phyloP scores from a whole-genome alignment of 1,140 invertebrate genomes.

The Amyelois transitella region DNA sequence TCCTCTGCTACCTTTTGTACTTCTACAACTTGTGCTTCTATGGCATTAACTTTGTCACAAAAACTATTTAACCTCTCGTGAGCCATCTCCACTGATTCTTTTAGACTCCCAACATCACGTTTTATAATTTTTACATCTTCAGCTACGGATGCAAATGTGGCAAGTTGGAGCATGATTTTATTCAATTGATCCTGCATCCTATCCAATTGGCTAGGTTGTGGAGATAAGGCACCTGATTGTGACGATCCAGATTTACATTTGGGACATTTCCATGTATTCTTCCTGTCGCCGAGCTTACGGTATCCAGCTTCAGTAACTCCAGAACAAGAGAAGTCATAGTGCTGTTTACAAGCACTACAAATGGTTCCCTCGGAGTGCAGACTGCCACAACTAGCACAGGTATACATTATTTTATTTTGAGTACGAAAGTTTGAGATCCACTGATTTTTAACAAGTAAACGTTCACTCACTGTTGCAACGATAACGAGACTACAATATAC shows the following conservation, averaged over 20 bases:
- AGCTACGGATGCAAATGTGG: neutral
- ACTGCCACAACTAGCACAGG: neutral
- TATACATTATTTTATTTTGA: too few relatives aligned
- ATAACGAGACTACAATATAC: too few relatives aligned
- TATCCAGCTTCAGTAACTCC: too few relatives aligned
- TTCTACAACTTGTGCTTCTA: neutral
- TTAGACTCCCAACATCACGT: too few relatives aligned
- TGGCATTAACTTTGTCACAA: neutral
- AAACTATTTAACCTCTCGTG: neutral
- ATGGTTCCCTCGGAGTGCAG: neutral
- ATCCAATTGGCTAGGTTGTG: neutral
- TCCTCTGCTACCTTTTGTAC: neutral
- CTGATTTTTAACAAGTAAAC: too few relatives aligned
- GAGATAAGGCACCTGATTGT: too few relatives aligned
- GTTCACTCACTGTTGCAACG: too few relatives aligned
- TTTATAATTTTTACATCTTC: slow-evolving; percentile 4
- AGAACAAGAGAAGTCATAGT: neutral
- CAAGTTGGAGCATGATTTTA: neutral
- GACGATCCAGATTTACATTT: slow-evolving; percentile 7
- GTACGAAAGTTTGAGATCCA: too few relatives aligned
- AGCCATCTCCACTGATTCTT: neutral
- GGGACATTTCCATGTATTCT: slow-evolving; percentile 1
- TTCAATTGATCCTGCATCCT: too few relatives aligned
- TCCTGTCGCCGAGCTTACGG: slow-evolving; percentile 6
- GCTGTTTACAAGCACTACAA: too few relatives aligned